These are phyloP conservation scores for Sycobia sp. DNA, from an alignment of 1,140 invertebrate genomes.

Conservation along the genomic window DNA sequence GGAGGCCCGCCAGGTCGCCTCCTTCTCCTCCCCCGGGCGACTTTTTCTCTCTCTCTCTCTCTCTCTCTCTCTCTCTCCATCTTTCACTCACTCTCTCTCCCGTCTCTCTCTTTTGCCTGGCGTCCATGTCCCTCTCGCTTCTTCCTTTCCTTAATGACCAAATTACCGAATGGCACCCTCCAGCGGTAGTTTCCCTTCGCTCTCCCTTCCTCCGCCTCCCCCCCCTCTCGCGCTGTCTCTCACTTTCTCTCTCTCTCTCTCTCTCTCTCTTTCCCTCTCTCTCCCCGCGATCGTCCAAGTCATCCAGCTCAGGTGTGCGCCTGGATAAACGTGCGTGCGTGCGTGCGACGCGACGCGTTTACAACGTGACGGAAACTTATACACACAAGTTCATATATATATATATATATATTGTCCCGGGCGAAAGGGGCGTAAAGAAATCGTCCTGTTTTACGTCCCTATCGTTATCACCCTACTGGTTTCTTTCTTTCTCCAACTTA, in stretches of 20 bases:
- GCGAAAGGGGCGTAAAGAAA: too few relatives aligned
- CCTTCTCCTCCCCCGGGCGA: neutral
- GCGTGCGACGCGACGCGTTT: too few relatives aligned
- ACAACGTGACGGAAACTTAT: too few relatives aligned
- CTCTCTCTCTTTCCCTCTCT: neutral
- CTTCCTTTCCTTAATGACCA: constrained; percentile 9
- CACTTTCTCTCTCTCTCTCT: neutral
- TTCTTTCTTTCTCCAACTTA: too few relatives aligned
- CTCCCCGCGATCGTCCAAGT: too few relatives aligned
- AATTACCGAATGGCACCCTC: constrained; percentile 12
- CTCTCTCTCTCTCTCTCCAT: neutral
- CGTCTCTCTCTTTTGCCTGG: neutral
- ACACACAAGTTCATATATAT: too few relatives aligned
- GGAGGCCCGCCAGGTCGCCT: too few relatives aligned
- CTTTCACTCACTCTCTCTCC: neutral
- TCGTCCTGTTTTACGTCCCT: too few relatives aligned
- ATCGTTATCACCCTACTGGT: too few relatives aligned
- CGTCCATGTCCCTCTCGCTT: neutral
- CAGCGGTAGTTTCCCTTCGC: neutral
- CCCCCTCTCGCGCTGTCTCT: neutral
- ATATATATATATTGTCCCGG: too few relatives aligned
- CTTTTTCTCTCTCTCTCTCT: neutral
- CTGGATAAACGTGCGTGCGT: too few relatives aligned
- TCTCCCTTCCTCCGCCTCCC: neutral
- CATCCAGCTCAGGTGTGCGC: too few relatives aligned